phyloP scores from a whole-genome alignment of 2,888 invertebrate genomes.

The Schizotus pectinicornis region DNA sequence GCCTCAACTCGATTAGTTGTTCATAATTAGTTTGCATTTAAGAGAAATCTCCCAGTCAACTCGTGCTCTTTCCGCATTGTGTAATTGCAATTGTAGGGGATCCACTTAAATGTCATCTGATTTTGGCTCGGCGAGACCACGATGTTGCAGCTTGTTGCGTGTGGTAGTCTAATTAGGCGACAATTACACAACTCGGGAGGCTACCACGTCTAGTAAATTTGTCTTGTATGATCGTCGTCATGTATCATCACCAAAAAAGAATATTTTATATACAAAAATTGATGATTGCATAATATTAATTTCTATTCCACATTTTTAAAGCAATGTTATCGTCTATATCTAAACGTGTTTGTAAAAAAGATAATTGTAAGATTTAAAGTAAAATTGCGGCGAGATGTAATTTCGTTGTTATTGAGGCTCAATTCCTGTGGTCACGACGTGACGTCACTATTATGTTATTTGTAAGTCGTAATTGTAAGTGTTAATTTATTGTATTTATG shows the following conservation, averaged over 20 bases:
- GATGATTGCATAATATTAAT: conserved; percentile 15
- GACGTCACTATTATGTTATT: conserved; percentile 13
- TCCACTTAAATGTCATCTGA: no score
- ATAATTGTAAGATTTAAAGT: conserved; percentile 10
- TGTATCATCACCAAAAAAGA: conserved; percentile 9
- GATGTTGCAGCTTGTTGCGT: no score
- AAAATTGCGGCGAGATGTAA: conserved; percentile 18
- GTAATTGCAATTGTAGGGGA: no score
- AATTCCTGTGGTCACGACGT: conserved; percentile 21
- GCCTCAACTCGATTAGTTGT: no score
- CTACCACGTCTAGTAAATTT: conserved; percentile 7
- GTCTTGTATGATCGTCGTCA: conserved; percentile 11
- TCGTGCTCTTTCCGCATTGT: no score
- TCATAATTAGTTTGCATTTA: no score
- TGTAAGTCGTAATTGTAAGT: conserved; percentile 23
- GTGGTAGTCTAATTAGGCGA: no score
- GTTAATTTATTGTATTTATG: conserved; percentile 27
- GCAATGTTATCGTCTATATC: conserved; percentile 23
- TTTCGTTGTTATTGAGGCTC: conserved; percentile 21
- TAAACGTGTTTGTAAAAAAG: conserved; percentile 21
- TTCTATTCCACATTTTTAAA: conserved; percentile 27
- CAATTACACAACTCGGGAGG: no score
- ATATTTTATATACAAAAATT: conserved; percentile 25
- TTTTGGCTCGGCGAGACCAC: no score
- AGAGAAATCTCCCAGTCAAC: no score